These are phyloP conservation scores for Tiphia femorata DNA, from an alignment of 2,888 invertebrate species.

Conservation along the genomic window DNA sequence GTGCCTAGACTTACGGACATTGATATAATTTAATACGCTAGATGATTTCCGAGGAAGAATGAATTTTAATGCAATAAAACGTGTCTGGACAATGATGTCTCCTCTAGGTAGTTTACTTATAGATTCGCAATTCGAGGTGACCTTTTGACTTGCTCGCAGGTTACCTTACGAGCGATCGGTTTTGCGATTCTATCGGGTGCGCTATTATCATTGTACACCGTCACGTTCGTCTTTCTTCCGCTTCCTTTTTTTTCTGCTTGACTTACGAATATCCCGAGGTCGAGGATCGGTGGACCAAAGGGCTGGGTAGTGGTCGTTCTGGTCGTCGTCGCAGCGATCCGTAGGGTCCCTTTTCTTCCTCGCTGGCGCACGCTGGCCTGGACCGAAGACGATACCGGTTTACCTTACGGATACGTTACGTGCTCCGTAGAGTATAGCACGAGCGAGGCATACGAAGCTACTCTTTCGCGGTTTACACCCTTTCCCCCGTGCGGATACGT, in stretches of 20 bases:
- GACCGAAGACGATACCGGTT: slow-evolving; percentile 51
- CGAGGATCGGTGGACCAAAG: background rate
- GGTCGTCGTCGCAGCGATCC: background rate
- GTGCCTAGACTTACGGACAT: too few species aligned
- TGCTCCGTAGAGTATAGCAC: slow-evolving; percentile 45
- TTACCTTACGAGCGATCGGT: too few species aligned
- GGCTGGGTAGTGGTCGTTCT: background rate
- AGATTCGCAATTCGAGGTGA: too few species aligned
- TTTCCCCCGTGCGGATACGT: slow-evolving; percentile 7
- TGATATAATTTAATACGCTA: too few species aligned
- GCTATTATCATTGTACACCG: too few species aligned
- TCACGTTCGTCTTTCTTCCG: too few species aligned
- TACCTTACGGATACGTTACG: slow-evolving; percentile 49
- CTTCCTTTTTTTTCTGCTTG: slow-evolving; percentile 16
- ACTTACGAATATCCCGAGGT: slow-evolving; percentile 18
- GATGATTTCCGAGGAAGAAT: too few species aligned
- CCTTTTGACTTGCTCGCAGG: too few species aligned
- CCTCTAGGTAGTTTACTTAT: too few species aligned
- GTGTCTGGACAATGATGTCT: too few species aligned
- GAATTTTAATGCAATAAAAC: too few species aligned
- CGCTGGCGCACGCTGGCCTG: slow-evolving; percentile 10
- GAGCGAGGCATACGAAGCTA: slow-evolving; percentile 50
- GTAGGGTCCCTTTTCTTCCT: background rate
- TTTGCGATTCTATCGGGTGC: too few species aligned
- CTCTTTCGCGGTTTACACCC: slow-evolving; percentile 39